Evolutionary conservation across 2,797 vertebrate genomes (phyloP), one percentile per base, ranked within the genome.

Genomic region (Todus mexicanus): DNA sequence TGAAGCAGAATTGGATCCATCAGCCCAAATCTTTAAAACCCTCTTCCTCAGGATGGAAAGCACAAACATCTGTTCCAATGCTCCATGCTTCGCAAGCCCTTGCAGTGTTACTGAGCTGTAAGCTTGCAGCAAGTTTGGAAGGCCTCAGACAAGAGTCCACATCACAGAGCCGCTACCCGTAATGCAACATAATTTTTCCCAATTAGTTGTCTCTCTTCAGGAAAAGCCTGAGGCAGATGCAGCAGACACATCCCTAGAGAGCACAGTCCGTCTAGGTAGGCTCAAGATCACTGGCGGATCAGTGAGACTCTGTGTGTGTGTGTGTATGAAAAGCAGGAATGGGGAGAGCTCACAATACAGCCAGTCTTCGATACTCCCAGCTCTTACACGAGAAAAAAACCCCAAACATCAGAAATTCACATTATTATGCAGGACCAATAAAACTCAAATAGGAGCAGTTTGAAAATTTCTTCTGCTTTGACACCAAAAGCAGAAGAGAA

Each of bases 161-260:
- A 96, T 94, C 94, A 93, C 86, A 94, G 70, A 95, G 86, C 87
- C 92, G 87, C 90, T 79, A 92, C 87, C 90, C 29, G 22, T 94
- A 96, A 93, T 42, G 91, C 91, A 92, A 95, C 91, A 94, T 96
- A 95, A 97, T 96, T 97, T 97, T 72, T 72, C 78, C 89, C 92
- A 95, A 75, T 95, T 94, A 94, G 85, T 89, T 93, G 73, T 95
- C 76, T 96, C 74, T 97, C 80, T 96, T 96, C 90, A 95, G 94
- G 87, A 96, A 97, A 96, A 84, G 87, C 92, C 92, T 75, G 87
- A 97, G 87, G 87, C 90, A 1, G 69, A 93, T 86, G 89, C 87
- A 95, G 94, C 92, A 96, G 93, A 93, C 90, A 84, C 85, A 93
- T 95, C 95, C 94, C 93, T 47, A 64, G 95, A 94, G 97, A 96